These are phyloP conservation scores for Acanthornis magna DNA, from an alignment of 2,797 vertebrate genomes.

Conservation along the genomic window DNA sequence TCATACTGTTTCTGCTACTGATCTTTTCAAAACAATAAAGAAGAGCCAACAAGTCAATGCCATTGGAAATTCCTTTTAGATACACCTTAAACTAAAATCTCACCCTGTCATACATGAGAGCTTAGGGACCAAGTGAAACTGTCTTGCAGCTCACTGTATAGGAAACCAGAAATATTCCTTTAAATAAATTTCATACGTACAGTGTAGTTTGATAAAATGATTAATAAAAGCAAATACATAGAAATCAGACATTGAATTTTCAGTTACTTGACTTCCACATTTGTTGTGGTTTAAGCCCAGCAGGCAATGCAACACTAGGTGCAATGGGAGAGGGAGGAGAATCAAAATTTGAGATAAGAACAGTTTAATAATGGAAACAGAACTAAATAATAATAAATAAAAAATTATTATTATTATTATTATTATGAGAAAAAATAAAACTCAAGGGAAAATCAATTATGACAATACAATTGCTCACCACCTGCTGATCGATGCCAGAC, in stretches of 20 bases:
- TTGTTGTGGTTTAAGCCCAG: background rate
- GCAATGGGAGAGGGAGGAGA: background rate
- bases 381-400: background rate
- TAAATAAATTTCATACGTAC: background rate
- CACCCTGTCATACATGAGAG: background rate
- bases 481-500: background rate
- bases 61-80: background rate
- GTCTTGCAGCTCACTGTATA: background rate
- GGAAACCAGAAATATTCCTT: background rate
- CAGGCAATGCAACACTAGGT: background rate
- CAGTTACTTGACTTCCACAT: background rate
- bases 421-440: background rate
- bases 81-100: background rate
- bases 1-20: background rate
- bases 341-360: background rate
- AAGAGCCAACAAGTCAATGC: background rate
- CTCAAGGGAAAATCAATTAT: rapidly evolving
- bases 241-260: background rate
- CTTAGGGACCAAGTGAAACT: background rate
- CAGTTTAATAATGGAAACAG: background rate
- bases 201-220: background rate
- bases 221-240: background rate
- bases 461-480: background rate
- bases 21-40: background rate
- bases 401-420: no score